These are phyloP conservation scores for Sinotaia quadrata DNA, from an alignment of 2,888 invertebrate genomes.

Conservation along the genomic window DNA sequence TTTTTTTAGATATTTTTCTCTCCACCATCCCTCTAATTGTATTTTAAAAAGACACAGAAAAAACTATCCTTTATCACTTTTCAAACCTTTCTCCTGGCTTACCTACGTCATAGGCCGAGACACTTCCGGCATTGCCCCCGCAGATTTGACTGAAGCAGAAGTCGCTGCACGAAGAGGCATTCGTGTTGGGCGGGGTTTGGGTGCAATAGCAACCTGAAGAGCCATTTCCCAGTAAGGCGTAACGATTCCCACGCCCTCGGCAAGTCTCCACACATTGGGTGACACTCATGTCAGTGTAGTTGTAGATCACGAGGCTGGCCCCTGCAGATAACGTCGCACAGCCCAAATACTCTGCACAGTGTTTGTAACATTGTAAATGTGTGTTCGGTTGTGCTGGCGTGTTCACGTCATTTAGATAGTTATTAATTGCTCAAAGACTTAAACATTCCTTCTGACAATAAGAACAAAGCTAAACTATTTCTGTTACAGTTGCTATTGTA, in stretches of 20 bases:
- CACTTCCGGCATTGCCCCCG: background rate
- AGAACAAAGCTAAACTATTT: too few species aligned
- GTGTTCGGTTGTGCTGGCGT: too few species aligned
- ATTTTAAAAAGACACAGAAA: too few species aligned
- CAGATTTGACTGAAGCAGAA: background rate
- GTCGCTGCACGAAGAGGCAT: background rate
- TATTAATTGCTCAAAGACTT: too few species aligned
- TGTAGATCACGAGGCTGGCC: background rate
- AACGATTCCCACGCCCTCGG: background rate
- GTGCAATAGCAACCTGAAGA: constrained; percentile 10
- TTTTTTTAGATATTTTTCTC: too few species aligned
- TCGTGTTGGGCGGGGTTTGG: background rate
- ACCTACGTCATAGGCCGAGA: constrained; percentile 14
- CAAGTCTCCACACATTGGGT: constrained; percentile 24
- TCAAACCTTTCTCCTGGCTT: too few species aligned
- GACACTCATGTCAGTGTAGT: constrained; percentile 13
- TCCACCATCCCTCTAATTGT: too few species aligned
- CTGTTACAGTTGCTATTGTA: too few species aligned
- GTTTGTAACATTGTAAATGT: too few species aligned
- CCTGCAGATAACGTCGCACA: background rate
- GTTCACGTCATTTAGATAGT: too few species aligned
- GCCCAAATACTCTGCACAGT: constrained; percentile 5
- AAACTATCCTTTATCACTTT: too few species aligned
- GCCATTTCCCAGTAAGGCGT: background rate
- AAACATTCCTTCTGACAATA: too few species aligned